Percentiles rank a stretch among this genome's conserved stretches.
phyloP scores from a whole-genome alignment of 2,888 invertebrate species.

The Synanthedon tipuliformis region DNA sequence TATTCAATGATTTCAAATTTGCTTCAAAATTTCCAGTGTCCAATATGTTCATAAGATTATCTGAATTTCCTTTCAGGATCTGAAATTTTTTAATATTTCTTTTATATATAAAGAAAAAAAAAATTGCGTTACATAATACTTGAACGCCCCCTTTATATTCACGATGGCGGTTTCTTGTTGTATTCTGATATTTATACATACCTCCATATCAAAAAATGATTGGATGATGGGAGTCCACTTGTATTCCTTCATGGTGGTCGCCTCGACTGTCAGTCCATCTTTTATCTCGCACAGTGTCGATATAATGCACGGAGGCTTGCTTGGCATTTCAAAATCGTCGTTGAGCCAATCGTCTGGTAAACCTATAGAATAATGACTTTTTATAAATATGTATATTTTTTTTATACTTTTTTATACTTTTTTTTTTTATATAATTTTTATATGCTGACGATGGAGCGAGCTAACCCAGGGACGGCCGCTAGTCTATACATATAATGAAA shows the following conservation, averaged over 20 bases:
- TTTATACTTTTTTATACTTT: no score
- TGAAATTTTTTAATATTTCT: no score
- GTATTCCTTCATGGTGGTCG: slow-evolving; percentile 90
- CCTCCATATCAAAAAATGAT: slow-evolving; percentile 78
- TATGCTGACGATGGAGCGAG: no score
- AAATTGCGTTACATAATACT: no score
- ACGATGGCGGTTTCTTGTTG: not conserved
- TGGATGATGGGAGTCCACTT: slow-evolving; percentile 84
- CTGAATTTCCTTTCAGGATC: slow-evolving; percentile 79
- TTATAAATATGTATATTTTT: no score
- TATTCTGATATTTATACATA: slow-evolving; percentile 24
- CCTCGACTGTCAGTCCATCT: slow-evolving; percentile 87
- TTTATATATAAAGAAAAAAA: no score
- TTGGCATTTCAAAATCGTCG: slow-evolving; percentile 69
- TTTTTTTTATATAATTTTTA: no score
- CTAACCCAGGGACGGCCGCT: no score
- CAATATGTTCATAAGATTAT: slow-evolving; percentile 79
- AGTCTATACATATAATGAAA: no score
- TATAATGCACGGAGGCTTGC: slow-evolving; percentile 84
- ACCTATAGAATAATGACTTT: slow-evolving; percentile 63
- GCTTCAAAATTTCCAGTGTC: slow-evolving; percentile 84
- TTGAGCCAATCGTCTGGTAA: slow-evolving; percentile 77
- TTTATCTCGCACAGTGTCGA: slow-evolving; percentile 83
- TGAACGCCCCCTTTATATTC: no score
- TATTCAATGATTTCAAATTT: slow-evolving; percentile 87